A percentile compares a stretch with the other conserved stretches of the same genome.
Evolutionary conservation across 2,797 vertebrate genomes (phyloP).

Genomic region (Clarias platycephalus): DNA sequence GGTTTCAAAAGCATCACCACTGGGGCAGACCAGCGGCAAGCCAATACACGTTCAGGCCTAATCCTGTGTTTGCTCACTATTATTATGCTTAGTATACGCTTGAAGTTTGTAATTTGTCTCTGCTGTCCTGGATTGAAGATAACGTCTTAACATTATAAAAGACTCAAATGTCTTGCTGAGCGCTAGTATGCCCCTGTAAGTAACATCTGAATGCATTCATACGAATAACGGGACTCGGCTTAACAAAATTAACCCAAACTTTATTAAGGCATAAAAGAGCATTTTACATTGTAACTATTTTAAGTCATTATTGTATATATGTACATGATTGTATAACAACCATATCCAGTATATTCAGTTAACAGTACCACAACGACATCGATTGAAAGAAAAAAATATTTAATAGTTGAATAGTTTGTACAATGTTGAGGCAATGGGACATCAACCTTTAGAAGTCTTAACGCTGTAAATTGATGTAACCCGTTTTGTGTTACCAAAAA

Average conservation of each 20-base stretch:
- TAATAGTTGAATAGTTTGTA: slow-evolving; percentile 19
- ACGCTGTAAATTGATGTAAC: slow-evolving; percentile 4
- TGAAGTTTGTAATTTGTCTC: slow-evolving; percentile 39
- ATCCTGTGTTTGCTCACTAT: slow-evolving; percentile 36
- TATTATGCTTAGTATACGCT: slow-evolving; percentile 30
- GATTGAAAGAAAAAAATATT: background rate
- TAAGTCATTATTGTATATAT: background rate
- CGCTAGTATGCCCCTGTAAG: slow-evolving; percentile 19
- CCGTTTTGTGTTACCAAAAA: background rate
- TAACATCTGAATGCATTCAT: slow-evolving; percentile 17
- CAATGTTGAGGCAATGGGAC: background rate
- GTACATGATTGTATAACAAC: background rate
- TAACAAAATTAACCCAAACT: slow-evolving; percentile 7
- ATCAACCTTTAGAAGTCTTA: background rate
- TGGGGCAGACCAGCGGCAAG: background rate
- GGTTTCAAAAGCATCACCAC: background rate
- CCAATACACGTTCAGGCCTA: slow-evolving; percentile 16
- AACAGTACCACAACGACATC: background rate
- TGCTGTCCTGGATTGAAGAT: slow-evolving; percentile 41
- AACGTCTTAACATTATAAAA: slow-evolving; percentile 54
- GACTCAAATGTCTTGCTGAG: slow-evolving; percentile 41
- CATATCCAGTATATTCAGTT: background rate
- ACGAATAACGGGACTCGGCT: slow-evolving; percentile 6
- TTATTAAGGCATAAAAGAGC: background rate
- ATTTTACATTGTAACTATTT: background rate